These are phyloP conservation scores for Aporophyla nigra DNA, from an alignment of 2,888 invertebrate genomes.

Conservation along the genomic window DNA sequence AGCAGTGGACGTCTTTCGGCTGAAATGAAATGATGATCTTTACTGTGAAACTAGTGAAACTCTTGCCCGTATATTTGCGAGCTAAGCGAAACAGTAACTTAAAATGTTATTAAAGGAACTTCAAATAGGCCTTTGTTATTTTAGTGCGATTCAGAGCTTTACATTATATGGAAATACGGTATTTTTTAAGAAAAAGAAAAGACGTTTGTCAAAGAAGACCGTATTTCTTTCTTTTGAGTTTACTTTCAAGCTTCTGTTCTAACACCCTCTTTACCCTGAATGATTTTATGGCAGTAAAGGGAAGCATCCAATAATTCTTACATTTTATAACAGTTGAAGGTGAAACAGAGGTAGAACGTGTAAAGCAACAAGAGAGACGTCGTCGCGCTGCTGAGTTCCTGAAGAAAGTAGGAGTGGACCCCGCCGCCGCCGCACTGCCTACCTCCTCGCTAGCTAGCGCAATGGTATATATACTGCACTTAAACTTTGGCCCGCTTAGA, in stretches of 20 bases:
- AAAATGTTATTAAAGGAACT: background rate
- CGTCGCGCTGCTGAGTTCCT: slow-evolving; percentile 96
- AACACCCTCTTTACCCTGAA: background rate
- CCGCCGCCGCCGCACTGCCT: slow-evolving; percentile 81
- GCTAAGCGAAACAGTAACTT: background rate
- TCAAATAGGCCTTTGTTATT: background rate
- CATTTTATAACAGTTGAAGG: slow-evolving; percentile 68
- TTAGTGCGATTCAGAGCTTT: background rate
- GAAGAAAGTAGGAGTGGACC: slow-evolving; percentile 87
- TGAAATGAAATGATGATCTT: too few relatives aligned
- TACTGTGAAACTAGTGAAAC: too few relatives aligned
- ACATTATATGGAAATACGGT: too few relatives aligned
- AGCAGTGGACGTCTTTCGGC: too few relatives aligned
- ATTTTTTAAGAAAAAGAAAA: too few relatives aligned
- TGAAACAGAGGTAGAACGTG: slow-evolving; percentile 81
- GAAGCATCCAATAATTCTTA: background rate
- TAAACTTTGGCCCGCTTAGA: background rate
- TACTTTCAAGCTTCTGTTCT: background rate
- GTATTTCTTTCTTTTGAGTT: background rate
- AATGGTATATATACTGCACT: slow-evolving; percentile 75
- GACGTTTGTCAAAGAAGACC: background rate
- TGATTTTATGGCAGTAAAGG: background rate
- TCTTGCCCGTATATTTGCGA: too few relatives aligned
- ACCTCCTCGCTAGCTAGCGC: slow-evolving; percentile 86
- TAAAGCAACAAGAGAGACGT: slow-evolving; percentile 93